Evolutionary conservation across 2,797 vertebrate genomes (phyloP).

Genomic region (Cygnus olor): DNA sequence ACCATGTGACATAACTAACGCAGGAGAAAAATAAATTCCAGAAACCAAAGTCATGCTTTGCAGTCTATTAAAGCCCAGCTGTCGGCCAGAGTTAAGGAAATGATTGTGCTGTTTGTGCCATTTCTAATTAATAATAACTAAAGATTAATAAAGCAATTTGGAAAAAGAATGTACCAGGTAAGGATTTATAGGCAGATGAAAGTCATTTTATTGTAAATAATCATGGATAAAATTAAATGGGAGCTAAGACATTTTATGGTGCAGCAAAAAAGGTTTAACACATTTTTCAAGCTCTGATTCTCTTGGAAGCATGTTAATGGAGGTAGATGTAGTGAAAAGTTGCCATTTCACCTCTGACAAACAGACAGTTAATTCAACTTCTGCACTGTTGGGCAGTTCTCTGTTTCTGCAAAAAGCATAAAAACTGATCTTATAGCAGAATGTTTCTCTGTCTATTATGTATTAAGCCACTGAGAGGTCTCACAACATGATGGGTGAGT

Average conservation of each 20-base stretch:
- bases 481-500: fast-evolving
- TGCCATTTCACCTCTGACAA: neutral
- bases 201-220: conserved; percentile 70
- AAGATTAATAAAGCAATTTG: conserved; percentile 75
- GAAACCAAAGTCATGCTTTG: conserved; percentile 55
- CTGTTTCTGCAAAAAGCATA: neutral
- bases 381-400: neutral
- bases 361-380: neutral
- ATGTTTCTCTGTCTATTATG: neutral
- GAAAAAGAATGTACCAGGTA: conserved; percentile 64
- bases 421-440: neutral
- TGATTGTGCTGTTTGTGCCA: conserved; percentile 51
- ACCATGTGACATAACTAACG: conserved; percentile 3
- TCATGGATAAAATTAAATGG: conserved; percentile 57
- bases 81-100: conserved; percentile 67
- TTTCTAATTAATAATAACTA: conserved; percentile 74
- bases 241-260: conserved; percentile 39
- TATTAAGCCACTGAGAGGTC: neutral
- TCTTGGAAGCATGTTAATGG: conserved; percentile 25
- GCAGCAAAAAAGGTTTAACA: conserved; percentile 1
- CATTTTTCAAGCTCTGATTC: conserved; percentile 54
- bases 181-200: conserved; percentile 66
- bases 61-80: conserved; percentile 63
- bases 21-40: conserved; percentile 62
- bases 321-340: neutral